These are phyloP conservation scores for Propithecus coquereli DNA, from an alignment of 2,113 vertebrate genomes.

Conservation along the genomic window DNA sequence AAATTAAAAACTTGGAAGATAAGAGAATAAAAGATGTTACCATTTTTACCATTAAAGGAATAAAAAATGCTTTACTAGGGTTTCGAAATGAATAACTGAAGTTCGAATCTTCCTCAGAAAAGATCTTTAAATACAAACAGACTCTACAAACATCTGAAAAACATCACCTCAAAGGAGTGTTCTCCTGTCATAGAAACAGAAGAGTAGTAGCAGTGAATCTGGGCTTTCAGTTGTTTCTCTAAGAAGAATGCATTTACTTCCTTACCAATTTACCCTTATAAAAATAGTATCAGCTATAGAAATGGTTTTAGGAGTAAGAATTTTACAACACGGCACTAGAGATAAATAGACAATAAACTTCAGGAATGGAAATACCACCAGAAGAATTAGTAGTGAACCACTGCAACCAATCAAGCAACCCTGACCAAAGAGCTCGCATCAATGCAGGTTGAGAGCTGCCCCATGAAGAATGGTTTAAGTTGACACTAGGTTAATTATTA, in stretches of 20 bases:
- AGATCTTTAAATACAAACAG: neutral
- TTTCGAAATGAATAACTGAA: neutral
- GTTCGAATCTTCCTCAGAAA: neutral
- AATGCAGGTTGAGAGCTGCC: neutral
- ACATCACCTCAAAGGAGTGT: neutral
- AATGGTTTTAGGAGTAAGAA: neutral
- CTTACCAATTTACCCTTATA: neutral
- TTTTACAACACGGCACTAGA: neutral
- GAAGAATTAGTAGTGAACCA: neutral
- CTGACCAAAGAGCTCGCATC: neutral
- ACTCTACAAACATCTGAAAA: conserved; percentile 5
- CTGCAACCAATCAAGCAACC: neutral
- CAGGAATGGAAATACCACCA: neutral
- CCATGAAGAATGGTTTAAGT: neutral
- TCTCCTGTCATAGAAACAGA: conserved; percentile 5
- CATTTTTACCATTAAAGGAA: neutral
- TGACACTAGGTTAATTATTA: neutral
- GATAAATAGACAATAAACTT: neutral
- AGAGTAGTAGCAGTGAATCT: neutral
- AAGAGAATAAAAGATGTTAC: neutral
- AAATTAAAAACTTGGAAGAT: neutral
- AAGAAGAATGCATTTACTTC: neutral
- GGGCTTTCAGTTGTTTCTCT: neutral
- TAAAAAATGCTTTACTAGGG: neutral
- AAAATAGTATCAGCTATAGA: neutral